Conservation (phyloP, 2,797 vertebrate genomes). For the Gadopsis marmoratus region DNA sequence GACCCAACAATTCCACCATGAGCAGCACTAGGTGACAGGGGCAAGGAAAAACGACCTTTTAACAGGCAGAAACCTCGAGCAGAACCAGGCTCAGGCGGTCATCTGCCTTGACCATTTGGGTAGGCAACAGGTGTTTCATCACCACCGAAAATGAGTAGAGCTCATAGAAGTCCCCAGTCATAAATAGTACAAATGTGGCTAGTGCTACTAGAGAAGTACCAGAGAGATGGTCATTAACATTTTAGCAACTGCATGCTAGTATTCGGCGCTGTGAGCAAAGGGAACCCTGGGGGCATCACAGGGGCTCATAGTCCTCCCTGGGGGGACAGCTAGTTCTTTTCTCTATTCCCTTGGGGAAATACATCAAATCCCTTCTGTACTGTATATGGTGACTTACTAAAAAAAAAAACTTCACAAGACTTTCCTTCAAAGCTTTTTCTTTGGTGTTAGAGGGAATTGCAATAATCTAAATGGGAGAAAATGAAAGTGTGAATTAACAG, state of each 20-base stretch:
- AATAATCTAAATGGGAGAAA: too few relatives aligned
- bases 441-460: conserved; percentile 17
- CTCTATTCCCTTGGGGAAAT: conserved; percentile 30
- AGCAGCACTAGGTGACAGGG: too few relatives aligned
- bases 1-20: too few relatives aligned
- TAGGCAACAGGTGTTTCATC: conserved; percentile 13
- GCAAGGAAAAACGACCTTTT: too few relatives aligned
- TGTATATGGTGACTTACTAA: conserved; percentile 43
- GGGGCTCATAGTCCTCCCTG: conserved; percentile 46
- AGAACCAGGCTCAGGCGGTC: too few relatives aligned
- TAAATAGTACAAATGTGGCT: conserved; percentile 50
- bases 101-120: too few relatives aligned
- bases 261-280: conserved; percentile 39
- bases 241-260: conserved; percentile 46
- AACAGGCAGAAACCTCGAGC: too few relatives aligned
- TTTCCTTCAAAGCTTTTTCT: conserved; percentile 57
- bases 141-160: conserved; percentile 27
- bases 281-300: conserved; percentile 43
- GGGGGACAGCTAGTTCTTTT: conserved; percentile 49
- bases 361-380: conserved; percentile 49
- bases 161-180: conserved; percentile 14
- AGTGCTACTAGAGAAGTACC: conserved; percentile 50
- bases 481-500: too few relatives aligned
- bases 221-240: conserved; percentile 58
- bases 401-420: conserved; percentile 52